Evolutionary conservation across 2,888 invertebrate genomes (phyloP).

Genomic region (Ennomos quercinarius): DNA sequence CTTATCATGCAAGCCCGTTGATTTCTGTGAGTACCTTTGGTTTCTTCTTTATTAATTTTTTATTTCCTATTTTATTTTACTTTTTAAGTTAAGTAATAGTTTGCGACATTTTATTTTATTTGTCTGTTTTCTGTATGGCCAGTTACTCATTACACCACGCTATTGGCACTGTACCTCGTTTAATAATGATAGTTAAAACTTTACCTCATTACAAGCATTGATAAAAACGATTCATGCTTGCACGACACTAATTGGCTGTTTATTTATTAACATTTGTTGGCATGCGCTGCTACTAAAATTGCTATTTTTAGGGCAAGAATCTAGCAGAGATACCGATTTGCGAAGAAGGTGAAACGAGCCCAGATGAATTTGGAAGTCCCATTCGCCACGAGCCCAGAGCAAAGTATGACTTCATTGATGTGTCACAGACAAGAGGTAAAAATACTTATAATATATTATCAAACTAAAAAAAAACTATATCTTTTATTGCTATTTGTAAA

Average conservation of each 20-base stretch:
- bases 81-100: not conserved
- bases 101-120: slow-evolving; percentile 11
- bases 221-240: slow-evolving; percentile 12
- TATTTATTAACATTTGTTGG: slow-evolving; percentile 27
- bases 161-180: slow-evolving; percentile 17
- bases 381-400: slow-evolving; percentile 68
- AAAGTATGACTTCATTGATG: slow-evolving; percentile 80
- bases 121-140: slow-evolving; percentile 38
- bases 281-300: slow-evolving; percentile 40
- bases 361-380: slow-evolving; percentile 86
- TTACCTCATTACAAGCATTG: slow-evolving; percentile 12
- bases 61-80: slow-evolving; percentile 41
- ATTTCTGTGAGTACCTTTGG: slow-evolving; percentile 79
- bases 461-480: no score
- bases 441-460: not conserved
- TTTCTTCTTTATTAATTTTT: slow-evolving; percentile 56
- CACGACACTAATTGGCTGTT: slow-evolving; percentile 26
- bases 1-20: slow-evolving; percentile 66
- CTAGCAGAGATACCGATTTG: slow-evolving; percentile 87
- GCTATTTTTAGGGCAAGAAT: slow-evolving; percentile 79
- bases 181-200: slow-evolving; percentile 8
- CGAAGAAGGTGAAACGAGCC: slow-evolving; percentile 87
- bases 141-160: slow-evolving; percentile 21
- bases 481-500: no score
- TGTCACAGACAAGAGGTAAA: slow-evolving; percentile 87